Conservation (phyloP, 2,797 vertebrate species). For the Gastrophryne carolinensis region DNA sequence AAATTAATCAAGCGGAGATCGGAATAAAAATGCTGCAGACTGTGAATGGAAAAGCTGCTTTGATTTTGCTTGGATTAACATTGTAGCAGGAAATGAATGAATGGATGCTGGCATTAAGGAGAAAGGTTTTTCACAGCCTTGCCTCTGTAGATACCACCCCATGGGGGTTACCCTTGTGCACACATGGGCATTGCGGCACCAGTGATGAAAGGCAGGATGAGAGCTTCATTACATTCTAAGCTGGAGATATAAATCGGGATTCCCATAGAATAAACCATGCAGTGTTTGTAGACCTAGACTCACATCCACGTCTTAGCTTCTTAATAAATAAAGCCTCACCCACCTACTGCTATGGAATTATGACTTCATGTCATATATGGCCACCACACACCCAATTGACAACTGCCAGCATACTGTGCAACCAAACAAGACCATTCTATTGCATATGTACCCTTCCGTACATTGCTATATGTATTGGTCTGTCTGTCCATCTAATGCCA, state of each 20-base stretch:
- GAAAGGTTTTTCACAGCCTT: neutral
- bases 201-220: constrained; percentile 12
- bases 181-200: neutral
- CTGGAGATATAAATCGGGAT: constrained; percentile 25
- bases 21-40: constrained; percentile 14
- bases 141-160: neutral
- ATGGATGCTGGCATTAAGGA: neutral
- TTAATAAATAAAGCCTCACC: too few species aligned
- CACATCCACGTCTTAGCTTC: too few species aligned
- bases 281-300: neutral
- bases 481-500: too few species aligned
- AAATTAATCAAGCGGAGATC: constrained; percentile 45
- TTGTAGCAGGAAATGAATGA: constrained; percentile 33
- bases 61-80: constrained; percentile 35
- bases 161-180: neutral
- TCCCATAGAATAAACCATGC: neutral
- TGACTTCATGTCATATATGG: too few species aligned
- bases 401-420: too few species aligned
- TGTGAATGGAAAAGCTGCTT: constrained; percentile 42
- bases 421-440: too few species aligned
- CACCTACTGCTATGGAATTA: too few species aligned
- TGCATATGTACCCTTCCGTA: too few species aligned
- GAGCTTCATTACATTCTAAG: constrained; percentile 39
- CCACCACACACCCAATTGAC: too few species aligned
- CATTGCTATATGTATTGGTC: too few species aligned